Conservation (phyloP, 2,797 vertebrate genomes). For the Acestrorhynchus altus region DNA sequence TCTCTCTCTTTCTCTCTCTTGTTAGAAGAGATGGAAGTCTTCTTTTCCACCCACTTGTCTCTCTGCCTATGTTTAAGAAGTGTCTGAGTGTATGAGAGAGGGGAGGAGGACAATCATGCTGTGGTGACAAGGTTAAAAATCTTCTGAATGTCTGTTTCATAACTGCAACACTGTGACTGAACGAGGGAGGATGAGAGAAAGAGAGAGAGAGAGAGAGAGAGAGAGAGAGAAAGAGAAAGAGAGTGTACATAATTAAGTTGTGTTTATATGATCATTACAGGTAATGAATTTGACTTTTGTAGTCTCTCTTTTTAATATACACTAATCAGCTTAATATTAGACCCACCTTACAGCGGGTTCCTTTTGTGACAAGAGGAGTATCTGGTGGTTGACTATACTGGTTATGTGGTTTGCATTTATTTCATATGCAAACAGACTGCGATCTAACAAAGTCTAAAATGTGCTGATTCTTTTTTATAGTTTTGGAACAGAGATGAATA, state of each 20-base stretch:
- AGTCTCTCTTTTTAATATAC: neutral
- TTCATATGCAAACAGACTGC: too few species aligned
- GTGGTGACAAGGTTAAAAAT: slow-evolving; percentile 15
- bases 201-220: slow-evolving; percentile 14
- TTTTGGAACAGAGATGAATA: too few species aligned
- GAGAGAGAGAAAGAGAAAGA: slow-evolving; percentile 11
- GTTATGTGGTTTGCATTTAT: too few species aligned
- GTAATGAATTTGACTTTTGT: neutral
- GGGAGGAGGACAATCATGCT: neutral
- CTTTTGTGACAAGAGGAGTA: too few species aligned
- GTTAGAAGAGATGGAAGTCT: slow-evolving; percentile 22
- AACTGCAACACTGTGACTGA: slow-evolving; percentile 5
- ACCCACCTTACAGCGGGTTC: too few species aligned
- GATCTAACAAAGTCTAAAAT: too few species aligned
- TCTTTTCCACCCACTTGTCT: slow-evolving; percentile 24
- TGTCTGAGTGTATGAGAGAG: slow-evolving; percentile 3
- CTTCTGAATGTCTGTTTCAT: slow-evolving; percentile 18
- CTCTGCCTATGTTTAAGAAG: slow-evolving; percentile 35
- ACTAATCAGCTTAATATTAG: too few species aligned
- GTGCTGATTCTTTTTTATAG: too few species aligned
- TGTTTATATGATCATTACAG: slow-evolving; percentile 20
- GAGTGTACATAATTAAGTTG: neutral
- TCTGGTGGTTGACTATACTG: neutral
- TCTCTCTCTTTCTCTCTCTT: slow-evolving; percentile 44
- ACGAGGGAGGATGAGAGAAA: neutral